Evolutionary conservation across 2,113 vertebrate genomes (phyloP).

Genomic region (Chinchilla lanigera): DNA sequence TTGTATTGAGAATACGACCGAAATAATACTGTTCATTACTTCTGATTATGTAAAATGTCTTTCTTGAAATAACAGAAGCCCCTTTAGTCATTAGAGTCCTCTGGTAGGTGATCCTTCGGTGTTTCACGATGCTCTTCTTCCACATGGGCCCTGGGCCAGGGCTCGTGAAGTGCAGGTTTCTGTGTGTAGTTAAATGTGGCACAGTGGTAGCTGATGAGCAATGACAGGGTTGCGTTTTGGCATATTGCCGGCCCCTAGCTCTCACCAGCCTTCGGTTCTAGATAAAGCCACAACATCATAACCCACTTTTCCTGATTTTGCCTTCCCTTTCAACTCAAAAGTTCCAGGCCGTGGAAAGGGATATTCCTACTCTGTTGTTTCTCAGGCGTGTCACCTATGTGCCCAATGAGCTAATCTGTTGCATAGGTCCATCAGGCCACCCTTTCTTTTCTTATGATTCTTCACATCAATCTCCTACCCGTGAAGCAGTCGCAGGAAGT

Average conservation of each 20-base stretch:
- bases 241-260: not conserved
- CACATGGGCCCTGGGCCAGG: not conserved
- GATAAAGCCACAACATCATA: not conserved
- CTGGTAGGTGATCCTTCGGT: not conserved
- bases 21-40: not conserved
- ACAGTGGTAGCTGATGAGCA: not conserved
- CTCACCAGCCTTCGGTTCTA: not conserved
- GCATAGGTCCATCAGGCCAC: not conserved
- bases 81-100: not conserved
- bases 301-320: not conserved
- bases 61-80: not conserved
- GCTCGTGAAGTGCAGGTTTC: not conserved
- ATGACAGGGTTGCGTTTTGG: not conserved
- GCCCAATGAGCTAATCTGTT: not conserved
- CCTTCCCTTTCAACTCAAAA: not conserved
- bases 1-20: not conserved
- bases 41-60: not conserved
- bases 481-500: not conserved
- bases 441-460: not conserved
- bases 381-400: not conserved
- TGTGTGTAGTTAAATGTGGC: not conserved
- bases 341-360: not conserved
- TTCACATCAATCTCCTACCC: not conserved
- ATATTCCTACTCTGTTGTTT: not conserved
- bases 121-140: not conserved